These are phyloP conservation scores for Tachypleus tridentatus DNA, from an alignment of 1,140 invertebrate genomes.

Conservation along the genomic window DNA sequence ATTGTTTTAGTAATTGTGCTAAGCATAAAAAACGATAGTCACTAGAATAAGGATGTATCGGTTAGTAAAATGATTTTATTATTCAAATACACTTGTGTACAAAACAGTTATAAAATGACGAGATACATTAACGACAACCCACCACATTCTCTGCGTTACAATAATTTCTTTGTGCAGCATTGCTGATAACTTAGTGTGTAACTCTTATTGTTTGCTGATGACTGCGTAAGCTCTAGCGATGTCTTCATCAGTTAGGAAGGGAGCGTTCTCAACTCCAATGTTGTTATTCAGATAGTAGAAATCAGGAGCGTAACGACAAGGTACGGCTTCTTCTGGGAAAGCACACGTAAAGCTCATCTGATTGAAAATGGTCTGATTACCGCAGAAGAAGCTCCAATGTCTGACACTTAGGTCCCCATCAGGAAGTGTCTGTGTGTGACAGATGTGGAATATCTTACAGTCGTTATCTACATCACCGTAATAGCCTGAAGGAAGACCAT, in stretches of 20 bases:
- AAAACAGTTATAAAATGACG: no score
- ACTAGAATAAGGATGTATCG: no score
- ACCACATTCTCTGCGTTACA: no score
- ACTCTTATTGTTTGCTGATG: not conserved
- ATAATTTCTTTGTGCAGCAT: no score
- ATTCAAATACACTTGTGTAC: no score
- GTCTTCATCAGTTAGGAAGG: conserved; percentile 14
- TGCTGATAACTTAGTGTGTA: no score
- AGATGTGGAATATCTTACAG: conserved; percentile 27
- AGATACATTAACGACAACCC: no score
- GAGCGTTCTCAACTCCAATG: conserved; percentile 10
- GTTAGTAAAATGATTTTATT: no score
- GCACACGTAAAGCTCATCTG: conserved; percentile 50
- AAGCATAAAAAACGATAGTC: no score
- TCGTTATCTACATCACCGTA: conserved; percentile 24
- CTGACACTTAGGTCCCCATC: no score
- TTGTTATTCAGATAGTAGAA: conserved; percentile 31
- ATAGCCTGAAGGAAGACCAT: conserved; percentile 14
- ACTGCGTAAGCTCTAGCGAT: conserved; percentile 14
- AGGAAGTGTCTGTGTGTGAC: not conserved
- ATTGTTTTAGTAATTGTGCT: no score
- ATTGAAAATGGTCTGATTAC: conserved; percentile 4
- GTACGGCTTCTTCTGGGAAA: conserved; percentile 47
- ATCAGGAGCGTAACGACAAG: conserved; percentile 49
- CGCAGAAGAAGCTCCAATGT: no score